Base-by-base conservation (phyloP, 2,888 invertebrate species). In the Coenonympha arcania region DNA sequence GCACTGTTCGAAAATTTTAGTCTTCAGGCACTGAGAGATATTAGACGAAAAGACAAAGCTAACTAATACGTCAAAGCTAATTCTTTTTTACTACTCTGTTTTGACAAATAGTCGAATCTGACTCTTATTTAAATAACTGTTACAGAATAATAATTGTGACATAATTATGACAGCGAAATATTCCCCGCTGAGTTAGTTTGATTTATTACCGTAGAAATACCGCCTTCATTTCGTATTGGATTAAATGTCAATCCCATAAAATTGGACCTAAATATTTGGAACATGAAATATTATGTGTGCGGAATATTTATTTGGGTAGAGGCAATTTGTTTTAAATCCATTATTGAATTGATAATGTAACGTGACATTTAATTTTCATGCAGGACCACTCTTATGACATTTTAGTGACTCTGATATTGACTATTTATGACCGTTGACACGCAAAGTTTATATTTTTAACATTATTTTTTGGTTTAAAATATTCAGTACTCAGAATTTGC, bases 171-270 rank as follows among this genome's bases (percentile, higher is more conserved):
- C 45, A 36, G 26, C 45, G 36, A 22, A 37, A 26, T 34, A 20
- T 34, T 26, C 26, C 36, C 36, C 45, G 26, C 45, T 45, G 45
- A 45, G 36, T 37, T 45, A 45, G 45, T 36, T 16, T 45, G 37
- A 45, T 45, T 45, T 45, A 45, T 36, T 18, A 13, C 42, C 15
- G 9, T 20, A 31, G 31, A 31, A 43, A 43, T 31, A 31, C 31
- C 31, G 20, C 42, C 31, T 11, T 41, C 28, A 28, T 28, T 18
- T 24, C 19, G 8, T 11, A 41, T 41, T 30, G 18, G 41, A 30
- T 41, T 41, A 30, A 19, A 19, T 28, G 41, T 41, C 18, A 41
- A 41, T 41, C 41, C 28, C 8, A 28, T 15, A 28, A 41, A 41
- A 19, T 28, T 28, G 18, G 11, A 2, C 18, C 19, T 28, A 41